Conservation (phyloP, 2,797 vertebrate species). For the Ctenopoma kingsleyae region DNA sequence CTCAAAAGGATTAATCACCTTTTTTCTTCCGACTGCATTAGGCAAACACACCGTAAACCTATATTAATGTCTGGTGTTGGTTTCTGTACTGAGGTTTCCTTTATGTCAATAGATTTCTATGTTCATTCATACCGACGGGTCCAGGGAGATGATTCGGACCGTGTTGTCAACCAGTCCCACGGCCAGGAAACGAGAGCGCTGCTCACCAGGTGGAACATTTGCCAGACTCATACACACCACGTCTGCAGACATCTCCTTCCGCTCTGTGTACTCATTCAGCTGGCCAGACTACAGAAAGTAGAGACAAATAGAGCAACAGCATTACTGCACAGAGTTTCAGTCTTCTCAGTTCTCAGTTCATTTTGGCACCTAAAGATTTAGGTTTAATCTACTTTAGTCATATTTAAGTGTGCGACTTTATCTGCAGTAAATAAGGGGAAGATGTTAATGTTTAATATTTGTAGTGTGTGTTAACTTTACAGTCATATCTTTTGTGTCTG, state of each 20-base stretch:
- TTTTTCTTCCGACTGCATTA: too few species aligned
- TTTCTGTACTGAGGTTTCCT: not conserved
- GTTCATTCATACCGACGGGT: conserved; percentile 90
- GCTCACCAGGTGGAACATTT: conserved; percentile 96
- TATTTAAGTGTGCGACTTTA: not conserved
- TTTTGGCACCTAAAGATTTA: not conserved
- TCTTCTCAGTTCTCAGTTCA: not conserved
- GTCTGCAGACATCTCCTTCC: conserved; percentile 98
- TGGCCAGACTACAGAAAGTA: conserved; percentile 90
- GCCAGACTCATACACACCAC: conserved; percentile 99
- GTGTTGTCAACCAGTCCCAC: conserved; percentile 98
- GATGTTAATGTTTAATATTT: too few species aligned
- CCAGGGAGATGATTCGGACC: conserved; percentile 97
- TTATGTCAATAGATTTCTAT: not conserved
- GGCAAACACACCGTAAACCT: not conserved
- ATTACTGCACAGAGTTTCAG: not conserved
- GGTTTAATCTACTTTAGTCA: not conserved
- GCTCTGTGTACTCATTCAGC: conserved; percentile 97
- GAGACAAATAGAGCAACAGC: not conserved
- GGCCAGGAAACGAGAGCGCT: conserved; percentile 95
- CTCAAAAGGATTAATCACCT: not conserved
- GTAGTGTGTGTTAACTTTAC: too few species aligned
- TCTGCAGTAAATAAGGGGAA: not conserved
- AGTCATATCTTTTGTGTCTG: too few species aligned
- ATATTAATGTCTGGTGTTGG: not conserved